These are phyloP conservation scores for Mormyrus hasselquistii DNA, from an alignment of 2,797 vertebrate species.

Conservation along the genomic window DNA sequence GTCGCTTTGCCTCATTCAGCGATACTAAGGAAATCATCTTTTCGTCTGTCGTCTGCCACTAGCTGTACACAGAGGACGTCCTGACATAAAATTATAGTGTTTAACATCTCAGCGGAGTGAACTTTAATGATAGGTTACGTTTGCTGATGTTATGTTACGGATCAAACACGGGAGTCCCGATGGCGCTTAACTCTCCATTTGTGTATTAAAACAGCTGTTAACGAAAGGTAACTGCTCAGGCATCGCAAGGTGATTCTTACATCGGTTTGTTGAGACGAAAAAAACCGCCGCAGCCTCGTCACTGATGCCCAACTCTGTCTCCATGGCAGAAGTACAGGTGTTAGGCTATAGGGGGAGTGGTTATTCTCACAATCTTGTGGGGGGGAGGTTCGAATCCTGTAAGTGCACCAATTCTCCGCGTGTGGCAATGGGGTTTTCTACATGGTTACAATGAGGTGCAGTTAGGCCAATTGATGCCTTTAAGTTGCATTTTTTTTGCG, in stretches of 20 bases:
- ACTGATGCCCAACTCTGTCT: background rate
- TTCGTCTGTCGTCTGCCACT: background rate
- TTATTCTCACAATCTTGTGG: no score
- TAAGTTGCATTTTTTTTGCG: background rate
- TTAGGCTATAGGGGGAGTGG: background rate
- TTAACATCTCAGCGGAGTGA: background rate
- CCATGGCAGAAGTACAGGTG: background rate
- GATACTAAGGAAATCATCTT: background rate
- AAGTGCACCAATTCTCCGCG: background rate
- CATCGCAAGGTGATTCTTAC: background rate
- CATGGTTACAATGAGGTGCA: background rate
- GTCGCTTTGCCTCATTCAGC: background rate
- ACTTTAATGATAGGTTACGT: conserved; percentile 1
- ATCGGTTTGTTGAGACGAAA: background rate
- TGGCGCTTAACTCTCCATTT: background rate
- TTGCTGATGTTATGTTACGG: background rate
- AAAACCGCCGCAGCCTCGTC: background rate
- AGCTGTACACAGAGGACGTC: background rate
- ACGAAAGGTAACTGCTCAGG: background rate
- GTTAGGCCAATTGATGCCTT: background rate
- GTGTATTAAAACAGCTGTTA: background rate
- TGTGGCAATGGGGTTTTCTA: background rate
- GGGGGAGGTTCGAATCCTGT: background rate
- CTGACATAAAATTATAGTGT: background rate
- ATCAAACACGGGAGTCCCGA: background rate